Evolutionary conservation across 2,888 invertebrate species (phyloP), one percentile per base, ranked within the genome.

Genomic region (Malacosoma neustria): DNA sequence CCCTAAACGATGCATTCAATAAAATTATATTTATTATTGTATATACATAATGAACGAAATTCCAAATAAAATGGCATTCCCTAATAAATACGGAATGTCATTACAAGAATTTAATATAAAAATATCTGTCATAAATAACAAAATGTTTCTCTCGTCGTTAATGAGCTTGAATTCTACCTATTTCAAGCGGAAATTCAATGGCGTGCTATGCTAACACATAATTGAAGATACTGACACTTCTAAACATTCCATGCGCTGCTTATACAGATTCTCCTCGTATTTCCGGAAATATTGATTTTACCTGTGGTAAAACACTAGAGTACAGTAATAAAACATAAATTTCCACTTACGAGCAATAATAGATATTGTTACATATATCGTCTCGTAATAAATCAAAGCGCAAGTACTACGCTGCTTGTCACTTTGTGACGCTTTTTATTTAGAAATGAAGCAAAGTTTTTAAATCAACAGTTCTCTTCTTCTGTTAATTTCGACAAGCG

Each of bases 221-320:
- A 36, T 29, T n/a, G 30, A 33, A 33, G 15, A 32, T 4, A 11
- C 50, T 55, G 64, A 51, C 64, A 56, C 51, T 39, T 69, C 64
- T 67, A 61, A 59, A 51, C 57, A 58, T 70, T 69, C 53, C 46
- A 51, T 43, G 45, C 52, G 63, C 69, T 65, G 54, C 61, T 57
- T 58, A 46, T 50, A 40, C 46, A 49, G 48, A 49, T 49, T 54
- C 54, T 60, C 59, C 51, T 46, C 49, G 48, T 45, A 38, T 45
- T 49, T 52, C 55, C 58, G 62, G 68, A 61, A 66, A 65, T 74
- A 75, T 75, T 54, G 74, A 73, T 74, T 72, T 67, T 69, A 69
- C 68, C 67, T 69, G 65, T 69, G n/a, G n/a, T n/a, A n/a, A n/a
- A n/a, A n/a, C n/a, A n/a, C n/a, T n/a, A n/a, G n/a, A n/a, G n/a